Evolutionary conservation across 2,113 vertebrate genomes (phyloP), one percentile per base, ranked within the genome.

Genomic region (Chaetura pelagica): DNA sequence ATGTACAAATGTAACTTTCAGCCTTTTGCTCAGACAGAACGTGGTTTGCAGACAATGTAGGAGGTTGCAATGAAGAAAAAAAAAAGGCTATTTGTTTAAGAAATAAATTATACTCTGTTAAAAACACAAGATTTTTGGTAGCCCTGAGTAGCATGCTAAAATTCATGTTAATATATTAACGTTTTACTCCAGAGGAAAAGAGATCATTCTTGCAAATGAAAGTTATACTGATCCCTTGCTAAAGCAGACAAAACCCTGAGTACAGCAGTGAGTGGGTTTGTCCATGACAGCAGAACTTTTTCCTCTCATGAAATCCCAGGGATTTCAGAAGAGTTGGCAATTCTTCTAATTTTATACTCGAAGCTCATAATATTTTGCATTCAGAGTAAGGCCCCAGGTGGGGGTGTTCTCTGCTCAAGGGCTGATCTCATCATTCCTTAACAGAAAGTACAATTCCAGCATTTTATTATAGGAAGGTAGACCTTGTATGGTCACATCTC

Each of bases 101-200:
- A 92, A 94, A 95, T 95, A 84, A 57, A 84, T 44, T 34, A 62
- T 34, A 24, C 62, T 93, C 87, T 79, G 87, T 81, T 89, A 90
- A 94, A 92, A 86, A 1, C 76, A 77, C 62, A 49, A 38, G 12
- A 35, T 89, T 66, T 29, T 20, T 26, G 73, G 44, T 4, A 6
- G 6, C 91, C 76, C 80, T n/a, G 32, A 55, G 89, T 55, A 93
- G 34, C 3, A 2, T 3, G 22, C 58, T 86, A n/a, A 89, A 87
- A 87, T 54, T 44, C 55, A 2, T 4, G 32, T 62, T 35, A 68
- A 23, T 24, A 71, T 52, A 71, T 55, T 20, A 9, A 0, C 62
- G 87, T 24, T 89, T 40, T 21, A 23, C 52, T 62, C 20, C 54
- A n/a, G 69, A 67, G 75, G 74, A 51, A 62, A 77, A 46, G 19